These are phyloP conservation scores for Pachyrhynchus sulphureomaculatus DNA, from an alignment of 1,140 invertebrate genomes.

Conservation along the genomic window DNA sequence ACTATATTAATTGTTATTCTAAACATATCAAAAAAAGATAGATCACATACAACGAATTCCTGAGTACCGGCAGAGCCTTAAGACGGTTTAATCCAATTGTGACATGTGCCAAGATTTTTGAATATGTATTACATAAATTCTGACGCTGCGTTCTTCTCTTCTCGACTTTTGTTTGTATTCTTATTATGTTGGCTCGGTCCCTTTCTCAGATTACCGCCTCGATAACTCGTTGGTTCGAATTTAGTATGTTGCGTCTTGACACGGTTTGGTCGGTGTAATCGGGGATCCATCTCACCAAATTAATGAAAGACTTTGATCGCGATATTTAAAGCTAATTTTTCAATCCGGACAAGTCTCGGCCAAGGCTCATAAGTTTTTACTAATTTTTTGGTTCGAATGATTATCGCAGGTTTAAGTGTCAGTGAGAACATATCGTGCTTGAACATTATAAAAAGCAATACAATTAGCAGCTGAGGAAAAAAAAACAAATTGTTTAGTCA, in stretches of 20 bases:
- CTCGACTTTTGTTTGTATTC: slow-evolving; percentile 10
- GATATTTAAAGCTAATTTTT: slow-evolving; percentile 36
- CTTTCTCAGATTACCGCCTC: slow-evolving; percentile 38
- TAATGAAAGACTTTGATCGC: slow-evolving; percentile 43
- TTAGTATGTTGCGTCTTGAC: slow-evolving; percentile 44
- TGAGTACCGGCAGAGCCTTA: slow-evolving; percentile 8
- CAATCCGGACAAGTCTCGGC: slow-evolving; percentile 20
- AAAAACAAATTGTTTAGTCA: too few relatives aligned
- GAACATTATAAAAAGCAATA: too few relatives aligned
- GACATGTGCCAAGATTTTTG: slow-evolving; percentile 38
- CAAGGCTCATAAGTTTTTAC: slow-evolving; percentile 10
- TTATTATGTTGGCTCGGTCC: slow-evolving; percentile 21
- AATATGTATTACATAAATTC: slow-evolving; percentile 37
- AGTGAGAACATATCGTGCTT: background rate
- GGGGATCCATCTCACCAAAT: slow-evolving; percentile 44
- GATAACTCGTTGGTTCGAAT: slow-evolving; percentile 40
- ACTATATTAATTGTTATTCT: too few relatives aligned
- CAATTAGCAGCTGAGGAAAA: too few relatives aligned
- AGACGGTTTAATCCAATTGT: slow-evolving; percentile 35
- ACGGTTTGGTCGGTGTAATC: slow-evolving; percentile 40
- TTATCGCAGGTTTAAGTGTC: background rate
- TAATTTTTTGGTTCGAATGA: slow-evolving; percentile 8
- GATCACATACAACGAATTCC: slow-evolving; percentile 10
- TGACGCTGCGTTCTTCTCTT: slow-evolving; percentile 19
- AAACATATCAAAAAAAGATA: too few relatives aligned